A percentile compares a stretch with the other conserved stretches of the same genome.
These are phyloP conservation scores for Epinephelus moara DNA, from an alignment of 2,113 vertebrate genomes.

Conservation along the genomic window DNA sequence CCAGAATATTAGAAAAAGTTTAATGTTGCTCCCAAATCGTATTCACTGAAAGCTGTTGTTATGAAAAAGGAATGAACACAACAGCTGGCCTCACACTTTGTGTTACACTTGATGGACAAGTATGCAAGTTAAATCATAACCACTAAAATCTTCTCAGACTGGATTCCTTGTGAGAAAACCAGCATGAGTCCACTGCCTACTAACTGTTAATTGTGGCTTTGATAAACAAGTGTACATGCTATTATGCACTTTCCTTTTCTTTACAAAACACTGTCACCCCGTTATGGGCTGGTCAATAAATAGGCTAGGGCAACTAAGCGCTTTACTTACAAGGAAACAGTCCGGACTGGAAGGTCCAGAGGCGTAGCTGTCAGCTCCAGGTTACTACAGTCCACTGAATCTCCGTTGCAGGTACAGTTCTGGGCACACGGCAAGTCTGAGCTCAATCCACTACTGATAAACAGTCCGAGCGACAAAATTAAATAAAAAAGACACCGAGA, in stretches of 20 bases:
- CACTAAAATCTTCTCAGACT: conserved; percentile 4
- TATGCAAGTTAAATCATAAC: conserved; percentile 28
- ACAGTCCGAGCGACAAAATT: conserved; percentile 74
- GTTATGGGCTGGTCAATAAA: conserved; percentile 69
- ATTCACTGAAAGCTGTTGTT: neutral
- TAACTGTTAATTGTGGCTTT: too few species aligned
- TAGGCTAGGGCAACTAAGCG: conserved; percentile 24
- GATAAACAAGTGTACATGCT: neutral
- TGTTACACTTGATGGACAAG: conserved; percentile 5
- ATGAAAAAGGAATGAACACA: neutral
- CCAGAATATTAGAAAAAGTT: neutral
- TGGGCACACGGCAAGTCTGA: conserved; percentile 81
- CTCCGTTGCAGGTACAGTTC: conserved; percentile 88
- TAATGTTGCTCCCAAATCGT: accelerated
- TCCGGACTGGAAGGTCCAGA: conserved; percentile 88
- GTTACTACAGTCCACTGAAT: conserved; percentile 88
- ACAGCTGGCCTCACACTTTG: neutral
- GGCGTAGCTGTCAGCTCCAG: conserved; percentile 85
- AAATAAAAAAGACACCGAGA: conserved; percentile 77
- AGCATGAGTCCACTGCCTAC: too few species aligned
- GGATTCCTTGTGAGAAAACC: conserved; percentile 32
- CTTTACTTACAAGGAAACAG: conserved; percentile 91
- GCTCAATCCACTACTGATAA: conserved; percentile 50
- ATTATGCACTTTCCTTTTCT: neutral
- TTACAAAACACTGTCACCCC: conserved; percentile 16